Percentiles rank a stretch among this genome's conserved stretches.
Evolutionary conservation across 2,888 invertebrate species (phyloP).

Genomic region (Drosophila aldrichi): DNA sequence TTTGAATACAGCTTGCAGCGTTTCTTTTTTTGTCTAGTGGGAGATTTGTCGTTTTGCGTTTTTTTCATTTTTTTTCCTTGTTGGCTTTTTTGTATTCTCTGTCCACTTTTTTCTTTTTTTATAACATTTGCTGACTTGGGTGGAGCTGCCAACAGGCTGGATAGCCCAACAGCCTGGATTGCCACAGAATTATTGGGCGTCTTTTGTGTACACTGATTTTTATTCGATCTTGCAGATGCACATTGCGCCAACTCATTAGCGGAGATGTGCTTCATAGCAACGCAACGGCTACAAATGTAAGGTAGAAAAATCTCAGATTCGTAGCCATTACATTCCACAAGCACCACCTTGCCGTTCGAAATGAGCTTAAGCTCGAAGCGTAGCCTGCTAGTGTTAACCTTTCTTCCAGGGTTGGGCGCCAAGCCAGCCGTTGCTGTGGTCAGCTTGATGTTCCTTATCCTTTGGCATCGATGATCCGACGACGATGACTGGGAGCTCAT

Average conservation of each 20-base stretch:
- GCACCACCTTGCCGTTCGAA: slow-evolving; percentile 56
- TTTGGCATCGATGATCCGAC: neutral
- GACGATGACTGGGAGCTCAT: neutral
- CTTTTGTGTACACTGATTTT: neutral
- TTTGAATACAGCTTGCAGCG: slow-evolving; percentile 3
- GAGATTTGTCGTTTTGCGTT: neutral
- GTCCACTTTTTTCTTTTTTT: neutral
- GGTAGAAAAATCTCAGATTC: slow-evolving; percentile 69
- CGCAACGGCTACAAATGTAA: slow-evolving; percentile 46
- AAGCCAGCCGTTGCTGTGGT: slow-evolving; percentile 30
- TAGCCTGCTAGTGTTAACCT: neutral
- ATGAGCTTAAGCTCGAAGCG: slow-evolving; percentile 51
- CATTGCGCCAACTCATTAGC: slow-evolving; percentile 40
- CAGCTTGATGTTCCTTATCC: slow-evolving; percentile 15
- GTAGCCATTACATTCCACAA: slow-evolving; percentile 59
- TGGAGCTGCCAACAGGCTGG: slow-evolving; percentile 19
- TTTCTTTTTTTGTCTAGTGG: slow-evolving; percentile 3
- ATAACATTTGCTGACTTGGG: neutral
- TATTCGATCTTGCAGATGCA: slow-evolving; percentile 5
- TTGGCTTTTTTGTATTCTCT: neutral
- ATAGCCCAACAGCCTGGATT: slow-evolving; percentile 11
- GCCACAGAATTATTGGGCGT: neutral
- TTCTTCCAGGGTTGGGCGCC: neutral
- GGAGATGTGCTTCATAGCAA: slow-evolving; percentile 61
- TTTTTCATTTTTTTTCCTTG: neutral